These are phyloP conservation scores for Drosophila tristis DNA, from an alignment of 1,140 invertebrate genomes.

Conservation along the genomic window DNA sequence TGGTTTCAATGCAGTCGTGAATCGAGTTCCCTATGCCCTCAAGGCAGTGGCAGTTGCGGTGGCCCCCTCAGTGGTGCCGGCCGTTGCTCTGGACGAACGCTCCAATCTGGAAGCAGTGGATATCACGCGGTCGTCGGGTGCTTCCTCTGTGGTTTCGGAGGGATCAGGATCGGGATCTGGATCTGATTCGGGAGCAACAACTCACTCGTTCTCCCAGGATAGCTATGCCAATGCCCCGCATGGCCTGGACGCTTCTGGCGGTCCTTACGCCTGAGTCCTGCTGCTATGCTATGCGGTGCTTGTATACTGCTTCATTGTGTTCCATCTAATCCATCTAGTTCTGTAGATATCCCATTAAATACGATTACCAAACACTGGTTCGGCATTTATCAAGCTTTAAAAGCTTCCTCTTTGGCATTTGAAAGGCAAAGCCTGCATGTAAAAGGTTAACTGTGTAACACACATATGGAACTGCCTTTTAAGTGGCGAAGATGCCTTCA, in stretches of 20 bases:
- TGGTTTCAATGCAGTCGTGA: slow-evolving; percentile 86
- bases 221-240: slow-evolving; percentile 46
- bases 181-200: background rate
- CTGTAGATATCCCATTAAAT: slow-evolving; percentile 41
- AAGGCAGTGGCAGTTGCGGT: slow-evolving; percentile 38
- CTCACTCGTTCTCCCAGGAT: slow-evolving; percentile 25
- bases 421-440: background rate
- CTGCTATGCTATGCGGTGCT: slow-evolving; percentile 24
- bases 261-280: slow-evolving; percentile 51
- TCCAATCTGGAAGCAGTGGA: slow-evolving; percentile 15
- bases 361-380: slow-evolving; percentile 2
- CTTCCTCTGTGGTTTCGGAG: too few species aligned
- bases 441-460: background rate
- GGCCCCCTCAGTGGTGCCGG: slow-evolving; percentile 7
- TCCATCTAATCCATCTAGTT: slow-evolving; percentile 53
- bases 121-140: background rate
- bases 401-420: slow-evolving; percentile 26
- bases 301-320: slow-evolving; percentile 42
- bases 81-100: slow-evolving; percentile 43
- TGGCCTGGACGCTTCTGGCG: slow-evolving; percentile 40
- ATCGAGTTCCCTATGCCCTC: slow-evolving; percentile 58
- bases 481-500: background rate
- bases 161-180: background rate
- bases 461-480: slow-evolving; percentile 6
- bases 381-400: slow-evolving; percentile 10